These are phyloP conservation scores for Sebastes wilsoni DNA, from an alignment of 2,797 vertebrate genomes.

Conservation along the genomic window DNA sequence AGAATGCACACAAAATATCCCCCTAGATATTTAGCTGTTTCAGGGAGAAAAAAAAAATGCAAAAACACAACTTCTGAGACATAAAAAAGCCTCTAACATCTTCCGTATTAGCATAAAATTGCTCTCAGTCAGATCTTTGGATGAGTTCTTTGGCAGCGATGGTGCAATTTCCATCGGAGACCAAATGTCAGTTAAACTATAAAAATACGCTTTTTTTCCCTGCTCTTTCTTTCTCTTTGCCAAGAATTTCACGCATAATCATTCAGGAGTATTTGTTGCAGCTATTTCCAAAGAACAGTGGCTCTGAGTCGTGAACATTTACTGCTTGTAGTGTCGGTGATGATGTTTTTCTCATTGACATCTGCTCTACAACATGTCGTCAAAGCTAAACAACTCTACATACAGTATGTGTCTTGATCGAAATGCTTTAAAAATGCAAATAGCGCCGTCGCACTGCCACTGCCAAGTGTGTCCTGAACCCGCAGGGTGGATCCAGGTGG, in stretches of 20 bases:
- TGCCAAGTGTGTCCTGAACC: constrained; percentile 47
- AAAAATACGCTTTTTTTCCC: constrained; percentile 8
- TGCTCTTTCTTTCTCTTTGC: constrained; percentile 13
- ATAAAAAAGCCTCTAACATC: constrained; percentile 32
- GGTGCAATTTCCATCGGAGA: constrained; percentile 49
- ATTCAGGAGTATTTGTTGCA: constrained; percentile 1
- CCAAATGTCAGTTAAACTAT: constrained; percentile 48
- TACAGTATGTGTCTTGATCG: not conserved
- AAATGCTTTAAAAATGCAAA: constrained; percentile 15
- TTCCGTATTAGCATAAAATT: constrained; percentile 38
- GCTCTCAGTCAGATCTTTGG: constrained; percentile 34
- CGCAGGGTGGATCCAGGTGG: constrained; percentile 64
- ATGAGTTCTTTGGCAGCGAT: constrained; percentile 40
- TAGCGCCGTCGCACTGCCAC: not conserved
- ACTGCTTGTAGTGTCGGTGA: not conserved
- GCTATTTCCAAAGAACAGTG: not conserved
- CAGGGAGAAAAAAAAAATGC: not conserved
- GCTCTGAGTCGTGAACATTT: not conserved
- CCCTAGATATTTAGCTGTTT: constrained; percentile 4
- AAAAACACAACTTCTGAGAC: constrained; percentile 16
- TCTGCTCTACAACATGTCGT: not conserved
- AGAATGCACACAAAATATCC: constrained; percentile 8
- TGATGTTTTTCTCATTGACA: constrained; percentile 13
- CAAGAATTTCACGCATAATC: constrained; percentile 17
- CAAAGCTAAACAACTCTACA: constrained; percentile 4